These are phyloP conservation scores for Drosophila sturtevanti DNA, from an alignment of 1,140 invertebrate species.

Conservation along the genomic window DNA sequence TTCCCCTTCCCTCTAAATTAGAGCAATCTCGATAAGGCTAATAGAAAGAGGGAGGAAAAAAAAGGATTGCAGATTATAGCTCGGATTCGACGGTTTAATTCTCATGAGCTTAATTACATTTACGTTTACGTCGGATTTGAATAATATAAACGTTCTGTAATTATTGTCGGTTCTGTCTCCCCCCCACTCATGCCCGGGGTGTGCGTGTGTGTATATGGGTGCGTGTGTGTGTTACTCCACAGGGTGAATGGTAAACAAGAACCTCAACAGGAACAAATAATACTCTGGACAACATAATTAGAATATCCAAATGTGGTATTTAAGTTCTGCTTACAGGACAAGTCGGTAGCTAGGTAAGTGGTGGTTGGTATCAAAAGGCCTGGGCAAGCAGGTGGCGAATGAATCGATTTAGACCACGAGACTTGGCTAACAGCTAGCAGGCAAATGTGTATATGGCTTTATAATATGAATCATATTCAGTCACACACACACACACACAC, in stretches of 20 bases:
- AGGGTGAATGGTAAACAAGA: conserved; percentile 2
- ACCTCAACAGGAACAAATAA: conserved; percentile 44
- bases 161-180: conserved; percentile 31
- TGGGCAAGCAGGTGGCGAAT: background rate
- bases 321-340: conserved; percentile 31
- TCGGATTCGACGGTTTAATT: conserved; percentile 49
- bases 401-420: background rate
- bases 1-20: conserved; percentile 47
- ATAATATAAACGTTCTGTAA: conserved; percentile 71
- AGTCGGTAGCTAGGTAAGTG: no score
- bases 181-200: background rate
- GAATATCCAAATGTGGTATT: conserved; percentile 48
- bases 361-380: no score
- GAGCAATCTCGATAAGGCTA: conserved; percentile 18
- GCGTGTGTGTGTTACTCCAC: background rate
- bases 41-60: background rate
- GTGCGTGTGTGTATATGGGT: no score
- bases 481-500: conserved; percentile 6
- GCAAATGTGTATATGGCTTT: conserved; percentile 23
- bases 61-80: conserved; percentile 58
- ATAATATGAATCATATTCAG: conserved; percentile 61
- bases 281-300: conserved; percentile 59
- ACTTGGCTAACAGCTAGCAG: background rate
- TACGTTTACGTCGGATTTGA: conserved; percentile 64
- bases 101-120: conserved; percentile 79